These are phyloP conservation scores for Medauroidea extradentata DNA, from an alignment of 1,140 invertebrate genomes.

Conservation along the genomic window DNA sequence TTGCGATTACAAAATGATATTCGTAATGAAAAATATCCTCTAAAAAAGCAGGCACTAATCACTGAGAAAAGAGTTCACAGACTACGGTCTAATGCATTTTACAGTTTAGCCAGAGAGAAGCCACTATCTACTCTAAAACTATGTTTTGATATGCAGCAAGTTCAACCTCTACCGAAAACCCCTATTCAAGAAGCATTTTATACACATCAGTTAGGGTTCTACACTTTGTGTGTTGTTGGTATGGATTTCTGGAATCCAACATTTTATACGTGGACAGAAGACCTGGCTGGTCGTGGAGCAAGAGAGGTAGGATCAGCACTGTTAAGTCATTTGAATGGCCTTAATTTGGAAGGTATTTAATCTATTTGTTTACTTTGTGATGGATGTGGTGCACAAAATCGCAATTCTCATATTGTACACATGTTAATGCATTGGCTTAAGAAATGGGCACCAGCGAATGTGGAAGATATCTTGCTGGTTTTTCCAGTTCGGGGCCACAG, in stretches of 20 bases:
- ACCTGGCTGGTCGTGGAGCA: conserved; percentile 19
- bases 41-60: too few relatives aligned
- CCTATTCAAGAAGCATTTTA: conserved; percentile 27
- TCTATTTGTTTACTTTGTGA: conserved; percentile 27
- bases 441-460: conserved; percentile 13
- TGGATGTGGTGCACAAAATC: conserved; percentile 29
- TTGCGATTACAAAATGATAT: too few relatives aligned
- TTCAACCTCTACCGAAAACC: conserved; percentile 21
- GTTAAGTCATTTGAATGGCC: conserved; percentile 16
- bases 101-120: too few relatives aligned
- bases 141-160: conserved; percentile 29
- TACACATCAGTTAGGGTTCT: conserved; percentile 25
- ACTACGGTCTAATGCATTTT: too few relatives aligned
- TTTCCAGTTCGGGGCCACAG: conserved; percentile 33
- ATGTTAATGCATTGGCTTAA: conserved; percentile 22
- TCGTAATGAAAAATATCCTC: too few relatives aligned
- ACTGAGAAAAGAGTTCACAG: conserved; percentile 1
- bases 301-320: conserved; percentile 24
- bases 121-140: conserved; percentile 4
- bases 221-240: conserved; percentile 22
- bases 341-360: conserved; percentile 2
- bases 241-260: conserved; percentile 20
- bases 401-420: conserved; percentile 27
- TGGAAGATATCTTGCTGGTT: conserved; percentile 22
- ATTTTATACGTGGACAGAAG: conserved; percentile 29